phyloP scores from a whole-genome alignment of 2,113 vertebrate species.

The Holacanthus passer region DNA sequence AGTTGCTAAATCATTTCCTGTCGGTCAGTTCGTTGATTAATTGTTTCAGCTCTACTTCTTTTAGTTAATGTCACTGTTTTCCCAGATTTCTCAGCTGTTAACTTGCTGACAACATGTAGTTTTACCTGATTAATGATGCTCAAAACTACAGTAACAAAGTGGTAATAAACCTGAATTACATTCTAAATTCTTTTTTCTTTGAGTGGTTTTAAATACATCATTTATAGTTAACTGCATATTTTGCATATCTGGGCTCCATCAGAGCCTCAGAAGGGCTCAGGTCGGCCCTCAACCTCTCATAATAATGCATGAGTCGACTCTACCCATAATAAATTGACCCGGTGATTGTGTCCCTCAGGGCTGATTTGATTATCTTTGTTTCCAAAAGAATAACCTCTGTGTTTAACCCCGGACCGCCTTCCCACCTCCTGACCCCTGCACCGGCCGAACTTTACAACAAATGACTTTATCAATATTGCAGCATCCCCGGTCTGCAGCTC shows the following conservation, averaged over 20 bases:
- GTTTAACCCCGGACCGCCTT: not conserved
- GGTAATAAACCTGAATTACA: too few relatives aligned
- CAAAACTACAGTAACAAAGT: too few relatives aligned
- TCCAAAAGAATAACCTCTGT: not conserved
- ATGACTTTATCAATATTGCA: conserved; percentile 25
- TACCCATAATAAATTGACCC: not conserved
- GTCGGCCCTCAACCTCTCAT: not conserved
- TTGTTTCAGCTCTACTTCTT: not conserved
- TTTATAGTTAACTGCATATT: not conserved
- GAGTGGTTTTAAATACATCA: not conserved
- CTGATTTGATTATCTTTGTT: conserved; percentile 8
- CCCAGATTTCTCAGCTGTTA: too few relatives aligned
- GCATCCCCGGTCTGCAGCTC: not conserved
- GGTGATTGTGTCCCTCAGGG: not conserved
- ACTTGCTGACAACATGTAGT: too few relatives aligned
- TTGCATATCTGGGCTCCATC: not conserved
- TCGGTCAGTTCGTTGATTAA: not conserved
- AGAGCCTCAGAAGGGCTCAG: not conserved
- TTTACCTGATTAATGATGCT: too few relatives aligned
- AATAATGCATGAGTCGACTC: not conserved
- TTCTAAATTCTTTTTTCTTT: not conserved
- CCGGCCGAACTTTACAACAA: not conserved
- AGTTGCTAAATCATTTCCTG: too few relatives aligned
- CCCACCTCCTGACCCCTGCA: not conserved
- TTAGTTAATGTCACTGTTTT: too few relatives aligned